phyloP scores from a whole-genome alignment of 2,888 invertebrate species.

The Thalpophila matura region DNA sequence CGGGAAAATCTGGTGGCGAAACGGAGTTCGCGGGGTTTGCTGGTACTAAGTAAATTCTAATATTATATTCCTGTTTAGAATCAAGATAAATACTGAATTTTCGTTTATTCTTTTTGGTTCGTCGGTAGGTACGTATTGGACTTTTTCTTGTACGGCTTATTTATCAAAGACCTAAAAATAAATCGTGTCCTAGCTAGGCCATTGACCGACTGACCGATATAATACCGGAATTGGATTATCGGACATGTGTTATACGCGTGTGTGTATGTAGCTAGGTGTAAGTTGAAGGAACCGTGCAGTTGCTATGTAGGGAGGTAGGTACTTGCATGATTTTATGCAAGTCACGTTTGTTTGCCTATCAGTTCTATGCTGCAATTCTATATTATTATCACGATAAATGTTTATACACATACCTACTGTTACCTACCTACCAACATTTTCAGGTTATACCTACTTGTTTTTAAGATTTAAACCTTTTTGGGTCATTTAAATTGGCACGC shows the following conservation, averaged over 20 bases:
- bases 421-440: background rate
- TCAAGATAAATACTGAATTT: background rate
- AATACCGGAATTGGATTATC: slow-evolving; percentile 29
- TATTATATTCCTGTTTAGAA: background rate
- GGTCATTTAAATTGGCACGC: slow-evolving; percentile 25
- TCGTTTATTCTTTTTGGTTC: background rate
- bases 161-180: background rate
- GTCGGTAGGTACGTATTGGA: background rate
- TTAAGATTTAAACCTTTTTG: slow-evolving; percentile 18
- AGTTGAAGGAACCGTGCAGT: background rate
- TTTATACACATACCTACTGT: background rate
- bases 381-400: background rate
- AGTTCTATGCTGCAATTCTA: background rate
- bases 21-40: too few relatives aligned
- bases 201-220: slow-evolving; percentile 42
- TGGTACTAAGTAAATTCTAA: too few relatives aligned
- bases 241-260: too few relatives aligned
- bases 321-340: too few relatives aligned
- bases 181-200: slow-evolving; percentile 39
- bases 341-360: background rate
- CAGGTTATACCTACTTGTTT: background rate
- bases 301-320: slow-evolving; percentile 3
- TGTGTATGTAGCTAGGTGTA: too few relatives aligned
- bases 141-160: background rate
- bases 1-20: too few relatives aligned